Percentiles rank a stretch among this genome's conserved stretches.
phyloP scores from a whole-genome alignment of 2,113 vertebrate species.

The Alethe diademata region DNA sequence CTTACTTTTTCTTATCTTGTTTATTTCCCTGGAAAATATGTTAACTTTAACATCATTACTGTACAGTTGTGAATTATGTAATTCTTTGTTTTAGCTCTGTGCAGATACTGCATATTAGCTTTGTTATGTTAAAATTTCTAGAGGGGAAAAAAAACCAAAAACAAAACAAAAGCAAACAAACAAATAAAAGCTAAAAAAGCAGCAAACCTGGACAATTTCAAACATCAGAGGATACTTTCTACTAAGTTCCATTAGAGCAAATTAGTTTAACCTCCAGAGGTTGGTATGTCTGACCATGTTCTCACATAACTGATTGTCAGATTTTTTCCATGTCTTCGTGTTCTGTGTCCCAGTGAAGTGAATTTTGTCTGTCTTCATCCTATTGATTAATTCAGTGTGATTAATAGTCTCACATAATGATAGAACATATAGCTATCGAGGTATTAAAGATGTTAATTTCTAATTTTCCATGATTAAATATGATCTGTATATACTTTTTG shows the following conservation, averaged over 20 bases:
- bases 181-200: too few relatives aligned
- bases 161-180: background rate
- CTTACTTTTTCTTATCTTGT: background rate
- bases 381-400: background rate
- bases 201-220: background rate
- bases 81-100: background rate
- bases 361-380: background rate
- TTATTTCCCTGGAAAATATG: background rate
- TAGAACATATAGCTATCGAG: accelerated
- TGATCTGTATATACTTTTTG: background rate
- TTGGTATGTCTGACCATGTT: background rate
- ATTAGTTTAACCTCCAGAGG: background rate
- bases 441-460: background rate
- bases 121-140: background rate
- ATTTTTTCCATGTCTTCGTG: background rate
- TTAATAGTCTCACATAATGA: background rate
- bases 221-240: background rate
- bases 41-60: background rate
- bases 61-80: background rate
- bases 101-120: background rate
- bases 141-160: background rate
- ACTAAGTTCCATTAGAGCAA: background rate
- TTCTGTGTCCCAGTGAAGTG: background rate
- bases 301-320: background rate
- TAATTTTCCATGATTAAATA: background rate